Evolutionary conservation across 2,797 vertebrate species (phyloP).

Genomic region (Monodelphis domestica): DNA sequence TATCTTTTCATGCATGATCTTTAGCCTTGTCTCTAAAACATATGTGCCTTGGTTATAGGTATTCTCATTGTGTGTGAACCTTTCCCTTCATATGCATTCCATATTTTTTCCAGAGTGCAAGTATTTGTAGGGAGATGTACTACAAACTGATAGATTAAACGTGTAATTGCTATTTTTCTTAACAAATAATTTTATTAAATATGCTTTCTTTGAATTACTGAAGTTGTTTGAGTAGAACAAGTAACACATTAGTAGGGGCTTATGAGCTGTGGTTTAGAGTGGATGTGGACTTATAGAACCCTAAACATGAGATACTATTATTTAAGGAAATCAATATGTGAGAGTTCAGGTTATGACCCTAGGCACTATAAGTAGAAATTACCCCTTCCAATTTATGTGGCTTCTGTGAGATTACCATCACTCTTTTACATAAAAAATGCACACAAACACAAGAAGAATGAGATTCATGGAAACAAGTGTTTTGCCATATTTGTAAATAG

Average conservation of each 20-base stretch:
- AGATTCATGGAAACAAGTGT: background rate
- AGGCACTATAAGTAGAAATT: background rate
- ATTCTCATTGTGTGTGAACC: background rate
- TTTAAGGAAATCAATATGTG: background rate
- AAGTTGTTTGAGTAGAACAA: background rate
- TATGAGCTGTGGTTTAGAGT: background rate
- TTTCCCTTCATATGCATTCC: background rate
- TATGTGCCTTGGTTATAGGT: too few species aligned
- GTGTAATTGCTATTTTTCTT: background rate
- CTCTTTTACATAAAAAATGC: background rate
- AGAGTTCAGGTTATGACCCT: background rate
- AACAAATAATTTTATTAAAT: background rate
- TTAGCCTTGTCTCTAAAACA: background rate
- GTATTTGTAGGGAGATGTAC: background rate
- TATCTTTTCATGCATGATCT: background rate
- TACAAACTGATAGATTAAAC: background rate
- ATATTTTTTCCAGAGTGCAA: background rate
- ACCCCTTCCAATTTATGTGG: background rate
- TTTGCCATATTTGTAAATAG: too few species aligned
- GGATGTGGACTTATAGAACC: background rate
- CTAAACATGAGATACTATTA: background rate
- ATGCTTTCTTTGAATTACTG: background rate
- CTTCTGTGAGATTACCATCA: background rate
- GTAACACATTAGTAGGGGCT: background rate
- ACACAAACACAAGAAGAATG: background rate